phyloP scores from a whole-genome alignment of 2,888 invertebrate species.

The Melanotus villosus region DNA sequence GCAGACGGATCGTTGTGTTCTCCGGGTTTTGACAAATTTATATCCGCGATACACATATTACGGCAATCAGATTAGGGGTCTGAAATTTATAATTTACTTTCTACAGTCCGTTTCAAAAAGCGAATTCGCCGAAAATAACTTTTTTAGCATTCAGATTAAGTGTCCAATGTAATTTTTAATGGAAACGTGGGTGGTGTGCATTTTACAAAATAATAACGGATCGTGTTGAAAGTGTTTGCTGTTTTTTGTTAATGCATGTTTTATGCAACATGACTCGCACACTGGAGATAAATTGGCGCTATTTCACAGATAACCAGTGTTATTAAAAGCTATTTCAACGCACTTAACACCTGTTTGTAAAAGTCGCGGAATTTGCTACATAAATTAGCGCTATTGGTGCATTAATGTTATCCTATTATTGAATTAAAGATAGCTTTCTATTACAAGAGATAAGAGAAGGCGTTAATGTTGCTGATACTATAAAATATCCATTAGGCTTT shows the following conservation, averaged over 20 bases:
- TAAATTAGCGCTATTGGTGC: conserved; percentile 29
- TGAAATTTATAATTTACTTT: conserved; percentile 31
- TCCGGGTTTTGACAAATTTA: conserved; percentile 44
- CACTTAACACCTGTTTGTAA: conserved; percentile 35
- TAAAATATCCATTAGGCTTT: conserved; percentile 48
- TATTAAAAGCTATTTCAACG: conserved; percentile 31
- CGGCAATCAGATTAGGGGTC: conserved; percentile 28
- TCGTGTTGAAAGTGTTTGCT: neutral
- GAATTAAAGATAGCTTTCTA: conserved; percentile 34
- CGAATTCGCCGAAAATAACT: neutral
- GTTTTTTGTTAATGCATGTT: neutral
- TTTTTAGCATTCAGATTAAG: too few relatives aligned
- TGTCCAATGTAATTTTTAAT: conserved; percentile 14
- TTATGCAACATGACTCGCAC: conserved; percentile 1
- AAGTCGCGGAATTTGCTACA: conserved; percentile 24
- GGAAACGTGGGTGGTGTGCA: conserved; percentile 1
- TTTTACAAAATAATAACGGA: too few relatives aligned
- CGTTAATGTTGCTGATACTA: conserved; percentile 36
- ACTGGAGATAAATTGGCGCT: conserved; percentile 17
- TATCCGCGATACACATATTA: conserved; percentile 36
- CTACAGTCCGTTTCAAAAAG: neutral
- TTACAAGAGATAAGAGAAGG: conserved; percentile 31
- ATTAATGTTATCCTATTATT: conserved; percentile 29
- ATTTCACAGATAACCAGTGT: conserved; percentile 1
- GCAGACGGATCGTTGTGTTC: conserved; percentile 43